Evolutionary conservation across 2,888 invertebrate species (phyloP).

Genomic region (Drosophila gaucha): DNA sequence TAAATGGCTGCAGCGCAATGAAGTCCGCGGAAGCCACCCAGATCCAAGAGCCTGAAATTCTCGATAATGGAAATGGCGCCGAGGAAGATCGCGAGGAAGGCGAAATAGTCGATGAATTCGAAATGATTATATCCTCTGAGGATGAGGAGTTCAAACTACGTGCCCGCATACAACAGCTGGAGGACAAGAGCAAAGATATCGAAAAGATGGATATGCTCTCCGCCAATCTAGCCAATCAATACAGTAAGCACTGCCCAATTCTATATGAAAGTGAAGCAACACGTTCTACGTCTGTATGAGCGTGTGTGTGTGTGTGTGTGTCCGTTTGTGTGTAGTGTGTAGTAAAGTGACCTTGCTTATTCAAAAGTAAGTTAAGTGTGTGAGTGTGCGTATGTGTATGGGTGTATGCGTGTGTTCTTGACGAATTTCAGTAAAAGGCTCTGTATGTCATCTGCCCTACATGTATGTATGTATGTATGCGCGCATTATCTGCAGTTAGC

Average conservation of each 20-base stretch:
- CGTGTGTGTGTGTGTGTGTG: neutral
- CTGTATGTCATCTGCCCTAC: neutral
- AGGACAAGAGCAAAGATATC: constrained; percentile 83
- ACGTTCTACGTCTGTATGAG: constrained; percentile 14
- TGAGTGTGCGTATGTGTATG: neutral
- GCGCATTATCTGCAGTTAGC: neutral
- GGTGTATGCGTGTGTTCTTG: neutral
- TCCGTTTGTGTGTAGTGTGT: neutral
- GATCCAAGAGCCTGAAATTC: constrained; percentile 17
- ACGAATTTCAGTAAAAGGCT: neutral
- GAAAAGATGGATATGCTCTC: constrained; percentile 83
- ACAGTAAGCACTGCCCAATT: constrained; percentile 65
- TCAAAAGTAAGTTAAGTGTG: neutral
- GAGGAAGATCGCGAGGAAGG: constrained; percentile 83
- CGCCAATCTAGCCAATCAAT: constrained; percentile 72
- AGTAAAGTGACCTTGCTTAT: constrained; percentile 21
- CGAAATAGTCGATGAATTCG: constrained; percentile 84
- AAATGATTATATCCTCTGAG: constrained; percentile 84
- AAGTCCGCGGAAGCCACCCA: constrained; percentile 23
- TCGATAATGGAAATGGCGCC: constrained; percentile 44
- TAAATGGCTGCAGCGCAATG: constrained; percentile 23
- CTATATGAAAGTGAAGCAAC: constrained; percentile 21
- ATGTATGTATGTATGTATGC: neutral
- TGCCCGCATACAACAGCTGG: constrained; percentile 83
- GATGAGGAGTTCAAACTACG: constrained; percentile 83